Evolutionary conservation across 2,797 vertebrate genomes (phyloP), one percentile per base, ranked within the genome.

Genomic region (Sciurus vulgaris): DNA sequence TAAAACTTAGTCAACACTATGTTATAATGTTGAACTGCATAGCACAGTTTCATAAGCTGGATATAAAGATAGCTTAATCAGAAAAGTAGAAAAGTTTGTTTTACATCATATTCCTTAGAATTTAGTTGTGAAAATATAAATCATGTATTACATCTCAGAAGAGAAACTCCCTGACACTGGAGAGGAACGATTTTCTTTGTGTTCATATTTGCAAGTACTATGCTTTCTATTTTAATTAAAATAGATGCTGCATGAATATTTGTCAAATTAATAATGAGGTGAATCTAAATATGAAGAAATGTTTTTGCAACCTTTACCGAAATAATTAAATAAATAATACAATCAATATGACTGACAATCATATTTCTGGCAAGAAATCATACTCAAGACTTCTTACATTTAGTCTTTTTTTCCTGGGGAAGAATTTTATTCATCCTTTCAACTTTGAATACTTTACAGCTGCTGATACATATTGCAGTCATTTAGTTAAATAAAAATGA

Each of bases 1-100:
- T 78, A 65, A 76, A 38, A 49, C 41, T 95, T 94, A 81, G 74
- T 95, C 92, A 94, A 86, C 67, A 67, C 28, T 56, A 33, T 47
- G 22, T 73, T 89, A 84, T 61, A 92, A 95, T 88, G 59, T 72
- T 94, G 44, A 86, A 7, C 54, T 67, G 49, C 35, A 59, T 22
- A 69, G 67, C 30, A 63, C 61, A 47, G 24, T 72, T 95, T 95
- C 87, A 61, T 89, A 84, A 77, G 74, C 14, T 89, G 51, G 7
- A 72, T 73, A 38, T 69, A 61, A 83, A 77, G 76, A 89, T 67
- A 61, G 9, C 67, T 83, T 94, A 86, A 78, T 89, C 13, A 81
- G 26, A 89, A 96, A 76, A 94, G 81, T 3, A 4, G 77, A 87
- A 95, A 89, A 49, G 49, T 30, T 44, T 13, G n/a, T 76, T 84